Percentiles rank a stretch among this genome's conserved stretches.
Conservation (phyloP, 2,113 vertebrate species). For the Nycticebus coucang region DNA sequence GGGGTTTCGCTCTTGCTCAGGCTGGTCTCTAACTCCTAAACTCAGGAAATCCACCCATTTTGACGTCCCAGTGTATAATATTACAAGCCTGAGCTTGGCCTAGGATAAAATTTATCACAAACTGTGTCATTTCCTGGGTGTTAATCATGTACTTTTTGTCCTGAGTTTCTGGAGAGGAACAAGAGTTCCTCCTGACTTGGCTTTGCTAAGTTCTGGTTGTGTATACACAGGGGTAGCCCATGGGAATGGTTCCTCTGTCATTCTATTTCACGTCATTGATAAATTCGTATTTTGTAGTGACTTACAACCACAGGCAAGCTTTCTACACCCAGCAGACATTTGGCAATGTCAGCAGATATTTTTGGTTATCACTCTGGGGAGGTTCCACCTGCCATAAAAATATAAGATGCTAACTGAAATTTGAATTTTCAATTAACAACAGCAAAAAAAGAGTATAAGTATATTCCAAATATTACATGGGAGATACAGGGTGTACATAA, state of each 20-base stretch:
- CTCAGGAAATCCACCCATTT: too few species aligned
- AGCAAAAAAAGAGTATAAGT: background rate
- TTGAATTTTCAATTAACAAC: background rate
- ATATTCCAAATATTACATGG: background rate
- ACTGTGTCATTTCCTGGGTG: background rate
- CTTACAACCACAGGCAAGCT: background rate
- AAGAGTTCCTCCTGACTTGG: background rate
- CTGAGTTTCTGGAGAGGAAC: background rate
- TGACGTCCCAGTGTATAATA: too few species aligned
- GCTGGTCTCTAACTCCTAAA: too few species aligned
- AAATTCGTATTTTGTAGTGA: background rate
- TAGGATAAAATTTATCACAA: background rate
- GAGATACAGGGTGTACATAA: background rate
- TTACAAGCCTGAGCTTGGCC: too few species aligned
- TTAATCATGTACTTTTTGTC: background rate
- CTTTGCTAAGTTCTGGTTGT: background rate
- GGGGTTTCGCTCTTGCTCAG: too few species aligned
- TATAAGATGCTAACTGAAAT: background rate
- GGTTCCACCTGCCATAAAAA: background rate
- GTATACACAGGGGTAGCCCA: rapidly evolving
- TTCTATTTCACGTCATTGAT: background rate
- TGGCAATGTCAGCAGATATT: background rate
- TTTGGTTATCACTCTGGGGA: background rate
- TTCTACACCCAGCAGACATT: rapidly evolving
- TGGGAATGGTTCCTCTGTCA: background rate